Conservation (phyloP, 1,140 invertebrate species). For the Bombus sibiricus region DNA sequence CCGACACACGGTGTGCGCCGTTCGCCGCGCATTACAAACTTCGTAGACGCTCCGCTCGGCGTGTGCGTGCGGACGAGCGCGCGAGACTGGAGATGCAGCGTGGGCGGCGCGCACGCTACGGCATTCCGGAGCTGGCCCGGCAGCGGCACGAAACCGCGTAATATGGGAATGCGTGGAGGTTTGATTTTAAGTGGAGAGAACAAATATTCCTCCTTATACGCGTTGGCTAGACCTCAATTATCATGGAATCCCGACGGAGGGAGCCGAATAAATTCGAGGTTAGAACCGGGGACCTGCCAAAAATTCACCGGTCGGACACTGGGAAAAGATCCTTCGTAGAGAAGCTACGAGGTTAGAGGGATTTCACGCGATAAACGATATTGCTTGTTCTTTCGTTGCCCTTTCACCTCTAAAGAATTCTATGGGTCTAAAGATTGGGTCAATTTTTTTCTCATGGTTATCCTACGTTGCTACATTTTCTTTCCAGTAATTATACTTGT, state of each 20-base stretch:
- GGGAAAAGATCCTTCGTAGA: slow-evolving; percentile 25
- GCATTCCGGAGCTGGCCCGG: slow-evolving; percentile 57
- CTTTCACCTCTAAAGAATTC: not conserved
- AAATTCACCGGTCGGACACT: slow-evolving; percentile 29
- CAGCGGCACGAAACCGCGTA: slow-evolving; percentile 67
- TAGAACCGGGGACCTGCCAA: slow-evolving; percentile 44
- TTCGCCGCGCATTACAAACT: not conserved
- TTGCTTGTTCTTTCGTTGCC: not conserved
- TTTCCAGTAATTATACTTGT: not conserved
- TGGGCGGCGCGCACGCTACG: slow-evolving; percentile 72
- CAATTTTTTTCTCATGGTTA: not conserved
- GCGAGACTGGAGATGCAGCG: slow-evolving; percentile 55
- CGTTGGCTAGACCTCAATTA: slow-evolving; percentile 71
- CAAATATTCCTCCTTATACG: slow-evolving; percentile 65
- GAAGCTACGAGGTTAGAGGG: not conserved
- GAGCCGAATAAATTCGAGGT: slow-evolving; percentile 60
- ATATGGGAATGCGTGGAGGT: slow-evolving; percentile 71
- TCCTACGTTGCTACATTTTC: not conserved
- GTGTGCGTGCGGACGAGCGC: slow-evolving; percentile 58
- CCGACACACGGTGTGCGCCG: not conserved
- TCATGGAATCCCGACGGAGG: slow-evolving; percentile 68
- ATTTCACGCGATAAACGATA: not conserved
- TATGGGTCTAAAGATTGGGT: not conserved
- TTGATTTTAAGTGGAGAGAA: slow-evolving; percentile 71
- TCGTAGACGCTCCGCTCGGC: not conserved